Conservation (phyloP, 2,797 vertebrate species). For the Megalops cyprinoides region DNA sequence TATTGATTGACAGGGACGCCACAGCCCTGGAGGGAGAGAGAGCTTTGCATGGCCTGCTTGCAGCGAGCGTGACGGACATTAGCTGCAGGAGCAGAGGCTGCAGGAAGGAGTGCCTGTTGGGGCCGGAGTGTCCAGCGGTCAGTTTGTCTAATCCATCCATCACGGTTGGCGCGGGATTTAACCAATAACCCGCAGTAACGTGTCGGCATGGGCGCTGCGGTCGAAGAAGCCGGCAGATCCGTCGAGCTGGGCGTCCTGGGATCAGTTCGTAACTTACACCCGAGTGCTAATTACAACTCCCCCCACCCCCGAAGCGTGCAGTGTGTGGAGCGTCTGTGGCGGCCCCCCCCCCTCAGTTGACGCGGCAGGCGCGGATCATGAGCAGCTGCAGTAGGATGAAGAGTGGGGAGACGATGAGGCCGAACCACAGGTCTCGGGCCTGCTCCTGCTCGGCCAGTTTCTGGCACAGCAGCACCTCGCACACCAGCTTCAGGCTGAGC, state of each 20-base stretch:
- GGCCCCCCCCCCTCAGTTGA: slow-evolving; percentile 74
- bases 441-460: slow-evolving; percentile 88
- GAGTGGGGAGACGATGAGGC: slow-evolving; percentile 91
- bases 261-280: neutral
- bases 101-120: slow-evolving; percentile 7
- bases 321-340: neutral
- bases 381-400: slow-evolving; percentile 97
- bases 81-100: neutral
- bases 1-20: neutral
- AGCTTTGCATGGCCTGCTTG: neutral
- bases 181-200: neutral
- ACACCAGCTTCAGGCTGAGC: slow-evolving; percentile 96
- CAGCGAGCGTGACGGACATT: neutral
- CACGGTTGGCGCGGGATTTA: neutral
- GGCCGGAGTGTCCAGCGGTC: slow-evolving; percentile 1
- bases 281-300: no score
- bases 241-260: neutral
- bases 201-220: neutral
- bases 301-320: neutral
- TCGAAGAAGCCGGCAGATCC: neutral
- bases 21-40: slow-evolving; percentile 12
- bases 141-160: neutral
- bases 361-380: slow-evolving; percentile 95
- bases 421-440: slow-evolving; percentile 87
- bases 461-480: slow-evolving; percentile 96